Evolutionary conservation across 2,113 vertebrate species (phyloP), one percentile per base, ranked within the genome.

Genomic region (Odocoileus hemionus): DNA sequence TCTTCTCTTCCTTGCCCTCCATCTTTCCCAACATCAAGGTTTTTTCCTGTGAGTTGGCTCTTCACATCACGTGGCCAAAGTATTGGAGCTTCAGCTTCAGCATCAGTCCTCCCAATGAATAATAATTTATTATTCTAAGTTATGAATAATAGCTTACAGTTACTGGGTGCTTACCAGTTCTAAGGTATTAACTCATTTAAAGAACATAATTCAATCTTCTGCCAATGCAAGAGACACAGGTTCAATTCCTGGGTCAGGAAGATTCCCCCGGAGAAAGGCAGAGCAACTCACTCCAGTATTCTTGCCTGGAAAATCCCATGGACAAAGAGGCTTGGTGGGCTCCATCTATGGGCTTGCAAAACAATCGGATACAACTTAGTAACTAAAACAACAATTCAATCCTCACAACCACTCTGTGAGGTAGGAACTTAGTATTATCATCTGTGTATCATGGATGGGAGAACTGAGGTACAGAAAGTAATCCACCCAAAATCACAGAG

Each of bases 171-270:
- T 97, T 78, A 86, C 6, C 52, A 95, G 89, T 58, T 88, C 82
- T 91, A 60, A 95, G 54, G 7, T 80, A 61, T 89, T 80, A 96
- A 94, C 52, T 96, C 30, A 64, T 58, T 95, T 74, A 93, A 60
- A 78, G 54, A 45, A 61, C 52, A 55, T 86, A 70, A 70, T 70
- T 70, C 19, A 70, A 70, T 39, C n/a, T 70, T 70, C 19, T 70
- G n/a, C 67, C 67, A 70, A 39, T 70, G 67, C n/a, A 39, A 70
- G 67, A 70, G 67, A 70, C n/a, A 70, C 5, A 23, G 67, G n/a
- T 36, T 70, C n/a, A 39, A 70, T 70, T 39, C 19, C 19, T 70
- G n/a, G 19, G 19, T 70, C 67, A 39, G n/a, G n/a, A 70, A 39
- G n/a, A 70, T 39, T 70, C n/a, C 67, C n/a, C 19, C 0, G 1